Evolutionary conservation across 2,888 invertebrate species (phyloP).

Genomic region (Hirtodrosophila cameraria): DNA sequence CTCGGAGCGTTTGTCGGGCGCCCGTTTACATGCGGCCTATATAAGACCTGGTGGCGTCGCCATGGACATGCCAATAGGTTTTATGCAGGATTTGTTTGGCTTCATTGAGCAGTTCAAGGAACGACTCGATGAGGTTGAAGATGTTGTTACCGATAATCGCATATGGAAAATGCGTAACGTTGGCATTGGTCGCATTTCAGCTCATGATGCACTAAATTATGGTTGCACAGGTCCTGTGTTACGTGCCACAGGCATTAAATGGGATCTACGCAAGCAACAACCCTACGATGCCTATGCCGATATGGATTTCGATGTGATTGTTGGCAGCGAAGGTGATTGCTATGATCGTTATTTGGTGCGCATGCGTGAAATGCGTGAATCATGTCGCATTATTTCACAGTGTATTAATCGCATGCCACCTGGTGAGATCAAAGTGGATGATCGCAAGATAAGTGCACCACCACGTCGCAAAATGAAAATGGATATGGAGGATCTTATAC

Average conservation of each 20-base stretch:
- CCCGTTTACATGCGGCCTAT: constrained; percentile 93
- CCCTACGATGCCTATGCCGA: constrained; percentile 94
- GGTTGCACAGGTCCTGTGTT: constrained; percentile 92
- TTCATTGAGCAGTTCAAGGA: constrained; percentile 88
- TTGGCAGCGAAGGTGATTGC: constrained; percentile 92
- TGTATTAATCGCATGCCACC: constrained; percentile 92
- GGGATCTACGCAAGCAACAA: constrained; percentile 92
- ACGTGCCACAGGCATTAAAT: constrained; percentile 92
- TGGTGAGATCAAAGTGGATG: constrained; percentile 91
- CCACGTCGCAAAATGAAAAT: constrained; percentile 92
- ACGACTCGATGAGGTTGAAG: constrained; percentile 93
- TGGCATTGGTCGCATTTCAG: constrained; percentile 89
- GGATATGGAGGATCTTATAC: constrained; percentile 94
- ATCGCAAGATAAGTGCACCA: constrained; percentile 91
- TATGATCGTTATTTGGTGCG: constrained; percentile 92
- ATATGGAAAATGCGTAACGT: constrained; percentile 89
- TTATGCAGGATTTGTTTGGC: constrained; percentile 91
- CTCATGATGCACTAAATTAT: constrained; percentile 90
- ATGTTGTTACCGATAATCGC: constrained; percentile 90
- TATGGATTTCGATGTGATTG: constrained; percentile 92
- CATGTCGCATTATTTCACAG: constrained; percentile 90
- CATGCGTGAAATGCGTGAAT: constrained; percentile 90
- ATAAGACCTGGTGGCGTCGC: constrained; percentile 93
- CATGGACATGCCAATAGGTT: constrained; percentile 89
- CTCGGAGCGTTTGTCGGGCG: constrained; percentile 92